A percentile compares a stretch with the other conserved stretches of the same genome.
These are phyloP conservation scores for Harpagifer antarcticus DNA, from an alignment of 2,797 vertebrate genomes.

Conservation along the genomic window DNA sequence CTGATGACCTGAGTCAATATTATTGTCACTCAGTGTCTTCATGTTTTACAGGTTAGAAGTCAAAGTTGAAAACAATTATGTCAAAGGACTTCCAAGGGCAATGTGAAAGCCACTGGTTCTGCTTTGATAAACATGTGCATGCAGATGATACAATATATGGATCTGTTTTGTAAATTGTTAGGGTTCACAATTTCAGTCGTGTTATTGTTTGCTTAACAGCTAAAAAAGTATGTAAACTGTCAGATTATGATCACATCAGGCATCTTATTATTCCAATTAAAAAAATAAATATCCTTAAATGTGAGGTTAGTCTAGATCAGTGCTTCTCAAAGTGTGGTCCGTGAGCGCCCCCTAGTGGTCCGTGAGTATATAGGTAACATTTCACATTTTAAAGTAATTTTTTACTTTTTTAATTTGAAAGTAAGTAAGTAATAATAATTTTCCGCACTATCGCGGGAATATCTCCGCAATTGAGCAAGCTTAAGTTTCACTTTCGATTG, in stretches of 20 bases:
- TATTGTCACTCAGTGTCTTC: constrained; percentile 52
- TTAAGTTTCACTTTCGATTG: no score
- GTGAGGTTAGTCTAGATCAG: background rate
- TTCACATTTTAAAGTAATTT: no score
- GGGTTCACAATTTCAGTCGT: background rate
- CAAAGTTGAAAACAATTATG: constrained; percentile 46
- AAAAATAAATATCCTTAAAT: background rate
- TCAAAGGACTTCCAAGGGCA: constrained; percentile 24
- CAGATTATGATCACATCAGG: background rate
- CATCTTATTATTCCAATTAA: background rate
- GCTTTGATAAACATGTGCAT: constrained; percentile 28
- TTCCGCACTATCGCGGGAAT: no score
- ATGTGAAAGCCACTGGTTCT: constrained; percentile 41
- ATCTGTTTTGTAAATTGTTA: constrained; percentile 17
- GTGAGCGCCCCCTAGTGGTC: no score
- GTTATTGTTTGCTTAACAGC: background rate
- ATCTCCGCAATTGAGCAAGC: no score
- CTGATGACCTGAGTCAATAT: constrained; percentile 73
- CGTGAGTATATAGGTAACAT: no score
- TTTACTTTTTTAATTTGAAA: no score
- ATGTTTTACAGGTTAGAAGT: constrained; percentile 48
- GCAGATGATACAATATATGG: background rate
- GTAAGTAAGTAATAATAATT: no score
- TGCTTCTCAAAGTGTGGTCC: no score
- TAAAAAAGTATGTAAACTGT: background rate